Percentiles rank a stretch among this genome's conserved stretches.
Evolutionary conservation across 2,797 vertebrate species (phyloP).

Genomic region (Heterohyrax brucei): DNA sequence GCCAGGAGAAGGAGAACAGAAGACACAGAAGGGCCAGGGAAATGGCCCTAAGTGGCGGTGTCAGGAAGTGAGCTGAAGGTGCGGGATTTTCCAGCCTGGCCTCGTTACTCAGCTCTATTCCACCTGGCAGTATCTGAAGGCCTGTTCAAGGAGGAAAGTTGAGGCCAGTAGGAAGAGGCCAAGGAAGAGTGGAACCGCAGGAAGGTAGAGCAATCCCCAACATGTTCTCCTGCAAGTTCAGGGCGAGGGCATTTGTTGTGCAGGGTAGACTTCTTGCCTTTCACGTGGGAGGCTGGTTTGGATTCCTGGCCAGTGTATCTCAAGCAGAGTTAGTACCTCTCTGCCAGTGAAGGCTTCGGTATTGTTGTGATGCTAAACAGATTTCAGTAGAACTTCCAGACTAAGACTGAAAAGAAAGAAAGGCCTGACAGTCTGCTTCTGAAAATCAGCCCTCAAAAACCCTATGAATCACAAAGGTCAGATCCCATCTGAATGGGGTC

Average conservation of each 20-base stretch:
- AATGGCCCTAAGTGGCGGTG: background rate
- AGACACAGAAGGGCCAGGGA: background rate
- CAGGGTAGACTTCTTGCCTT: background rate
- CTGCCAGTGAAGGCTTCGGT: background rate
- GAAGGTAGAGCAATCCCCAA: background rate
- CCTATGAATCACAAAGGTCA: background rate
- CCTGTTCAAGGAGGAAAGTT: background rate
- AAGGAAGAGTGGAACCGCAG: background rate
- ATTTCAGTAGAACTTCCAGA: background rate
- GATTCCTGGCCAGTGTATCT: background rate
- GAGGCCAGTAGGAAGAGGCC: background rate
- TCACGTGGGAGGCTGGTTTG: too few species aligned
- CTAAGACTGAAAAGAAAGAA: background rate
- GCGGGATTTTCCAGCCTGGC: background rate
- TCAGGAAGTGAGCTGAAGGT: background rate
- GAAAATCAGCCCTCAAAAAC: background rate
- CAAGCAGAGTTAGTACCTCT: background rate
- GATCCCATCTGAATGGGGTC: background rate
- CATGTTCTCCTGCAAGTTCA: background rate
- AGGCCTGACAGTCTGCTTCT: background rate
- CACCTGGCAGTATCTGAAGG: background rate
- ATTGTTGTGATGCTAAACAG: background rate
- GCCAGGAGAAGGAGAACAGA: background rate
- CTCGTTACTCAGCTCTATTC: constrained; percentile 7
- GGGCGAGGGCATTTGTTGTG: background rate